Evolutionary conservation across 2,888 invertebrate genomes (phyloP).

Genomic region (Hirtodrosophila alboralis): DNA sequence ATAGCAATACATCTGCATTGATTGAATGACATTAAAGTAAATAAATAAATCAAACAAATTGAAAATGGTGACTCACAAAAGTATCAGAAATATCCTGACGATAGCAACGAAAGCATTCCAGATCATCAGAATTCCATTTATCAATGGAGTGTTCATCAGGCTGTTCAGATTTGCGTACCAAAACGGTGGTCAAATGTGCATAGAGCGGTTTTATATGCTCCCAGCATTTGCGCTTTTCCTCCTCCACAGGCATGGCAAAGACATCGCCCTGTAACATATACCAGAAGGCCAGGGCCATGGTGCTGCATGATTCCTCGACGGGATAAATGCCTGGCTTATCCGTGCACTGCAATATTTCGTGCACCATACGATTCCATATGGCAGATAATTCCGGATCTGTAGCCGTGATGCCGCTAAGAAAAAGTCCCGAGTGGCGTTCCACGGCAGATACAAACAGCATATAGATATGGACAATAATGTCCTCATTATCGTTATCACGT

Average conservation of each 20-base stretch:
- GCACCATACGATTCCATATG: conserved; percentile 87
- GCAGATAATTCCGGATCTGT: conserved; percentile 84
- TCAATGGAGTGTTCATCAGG: conserved; percentile 87
- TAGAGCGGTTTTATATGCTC: conserved; percentile 90
- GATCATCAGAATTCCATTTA: conserved; percentile 90
- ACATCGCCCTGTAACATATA: conserved; percentile 90
- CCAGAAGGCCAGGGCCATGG: conserved; percentile 95
- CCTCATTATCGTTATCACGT: conserved; percentile 85
- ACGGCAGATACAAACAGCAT: conserved; percentile 89
- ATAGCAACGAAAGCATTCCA: conserved; percentile 93
- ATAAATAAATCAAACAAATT: too few species aligned
- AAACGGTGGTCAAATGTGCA: conserved; percentile 89
- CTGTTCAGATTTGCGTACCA: conserved; percentile 92
- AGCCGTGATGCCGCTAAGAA: conserved; percentile 83
- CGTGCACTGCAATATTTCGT: conserved; percentile 91
- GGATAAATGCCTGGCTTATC: conserved; percentile 93
- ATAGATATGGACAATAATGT: conserved; percentile 88
- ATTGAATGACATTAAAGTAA: too few species aligned
- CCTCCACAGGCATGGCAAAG: conserved; percentile 79
- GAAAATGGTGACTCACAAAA: conserved; percentile 89
- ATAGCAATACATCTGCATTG: conserved; percentile 91
- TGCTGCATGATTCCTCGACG: conserved; percentile 93
- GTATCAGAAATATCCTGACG: conserved; percentile 94
- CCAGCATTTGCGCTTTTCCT: conserved; percentile 80
- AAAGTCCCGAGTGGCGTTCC: conserved; percentile 88